Base-by-base conservation (phyloP, 2,888 invertebrate species). In the Girardia tigrina region DNA sequence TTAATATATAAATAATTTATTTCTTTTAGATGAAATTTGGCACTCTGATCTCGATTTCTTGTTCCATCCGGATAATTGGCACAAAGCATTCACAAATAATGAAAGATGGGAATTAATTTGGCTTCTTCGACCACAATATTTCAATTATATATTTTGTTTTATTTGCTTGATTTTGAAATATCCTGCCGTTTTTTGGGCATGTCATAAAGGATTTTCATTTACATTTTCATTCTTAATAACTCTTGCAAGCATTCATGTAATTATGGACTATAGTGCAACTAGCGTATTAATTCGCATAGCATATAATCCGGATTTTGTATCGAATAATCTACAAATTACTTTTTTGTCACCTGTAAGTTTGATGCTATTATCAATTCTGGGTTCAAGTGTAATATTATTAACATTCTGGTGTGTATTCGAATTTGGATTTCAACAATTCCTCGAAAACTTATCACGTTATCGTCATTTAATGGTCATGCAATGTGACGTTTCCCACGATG, bases 151-250 rank as follows among this genome's bases (percentile, higher is more conserved):
- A 56, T 56, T 56, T 56, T 56, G 56, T 56, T n/a, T 72, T 2
- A 1, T 72, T 8, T 26, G 29, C 26, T 36, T 72, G 23, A 42
- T 29, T 14, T 26, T 72, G n/a, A 29, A 42, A 29, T 72, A 72
- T 29, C 73, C 73, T 2, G 4, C 4, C 26, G 29, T 29, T 20
- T 72, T 72, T 36, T 72, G 73, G 73, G 42, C 29, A 2, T 29
- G 29, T 36, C 73, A 72, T n/a, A 29, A 42, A 26, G 73, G 73
- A 2, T 72, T 72, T 26, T 26, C 73, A 29, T 72, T 72, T 26
- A 29, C 36, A 26, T 72, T 72, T 26, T 72, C 73, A 2, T 26
- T 72, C 16, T 12, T 72, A n/a, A 23, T 72, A n/a, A 28, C 36
- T 8, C 73, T 72, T 26, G 26, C 26, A 29, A 29, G 36, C 23